phyloP scores from a whole-genome alignment of 2,888 invertebrate genomes.

The Elegia similella region DNA sequence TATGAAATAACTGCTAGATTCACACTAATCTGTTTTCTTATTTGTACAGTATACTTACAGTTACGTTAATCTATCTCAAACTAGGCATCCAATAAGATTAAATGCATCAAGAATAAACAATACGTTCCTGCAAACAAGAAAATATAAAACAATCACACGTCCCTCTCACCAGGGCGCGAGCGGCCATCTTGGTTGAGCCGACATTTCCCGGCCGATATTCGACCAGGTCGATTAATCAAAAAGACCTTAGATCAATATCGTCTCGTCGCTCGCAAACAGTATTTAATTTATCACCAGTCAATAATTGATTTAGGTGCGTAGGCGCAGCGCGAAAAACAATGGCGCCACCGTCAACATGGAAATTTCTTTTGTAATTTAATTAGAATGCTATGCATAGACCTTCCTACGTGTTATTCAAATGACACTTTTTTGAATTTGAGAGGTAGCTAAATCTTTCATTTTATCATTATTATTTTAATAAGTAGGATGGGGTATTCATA shows the following conservation, averaged over 20 bases:
- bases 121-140: constrained; percentile 9
- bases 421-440: no score
- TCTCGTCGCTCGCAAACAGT: constrained; percentile 68
- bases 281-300: constrained; percentile 71
- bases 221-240: constrained; percentile 73
- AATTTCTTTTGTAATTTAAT: constrained; percentile 21
- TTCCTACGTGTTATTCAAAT: constrained; percentile 20
- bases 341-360: constrained; percentile 56
- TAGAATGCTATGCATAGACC: constrained; percentile 11
- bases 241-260: constrained; percentile 66
- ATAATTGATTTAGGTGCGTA: constrained; percentile 75
- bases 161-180: constrained; percentile 65
- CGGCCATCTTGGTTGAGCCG: constrained; percentile 66
- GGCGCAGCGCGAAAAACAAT: constrained; percentile 69
- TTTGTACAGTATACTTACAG: no score
- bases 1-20: no score
- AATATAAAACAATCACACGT: constrained; percentile 38
- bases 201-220: constrained; percentile 60
- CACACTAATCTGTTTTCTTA: no score
- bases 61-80: no score
- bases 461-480: no score
- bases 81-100: no score
- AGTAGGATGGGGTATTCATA: no score
- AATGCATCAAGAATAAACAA: no score
- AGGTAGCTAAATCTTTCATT: no score